phyloP scores from a whole-genome alignment of 2,888 invertebrate genomes.

The Frankliniella intonsa region DNA sequence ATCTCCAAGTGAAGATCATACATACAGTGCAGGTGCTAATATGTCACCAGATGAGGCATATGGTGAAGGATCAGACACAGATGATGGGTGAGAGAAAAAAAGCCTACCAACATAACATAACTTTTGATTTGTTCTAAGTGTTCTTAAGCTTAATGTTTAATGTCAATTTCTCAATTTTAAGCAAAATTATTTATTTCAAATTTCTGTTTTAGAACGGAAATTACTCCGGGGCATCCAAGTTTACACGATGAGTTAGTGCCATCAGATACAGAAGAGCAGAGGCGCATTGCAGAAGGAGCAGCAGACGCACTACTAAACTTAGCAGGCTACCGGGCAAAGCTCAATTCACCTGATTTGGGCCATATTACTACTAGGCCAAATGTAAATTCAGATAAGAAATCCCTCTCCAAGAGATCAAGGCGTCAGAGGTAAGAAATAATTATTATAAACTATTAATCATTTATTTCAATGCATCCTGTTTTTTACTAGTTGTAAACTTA shows the following conservation, averaged over 20 bases:
- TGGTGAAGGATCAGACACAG: constrained; percentile 45
- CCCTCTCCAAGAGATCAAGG: not conserved
- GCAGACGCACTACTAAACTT: constrained; percentile 73
- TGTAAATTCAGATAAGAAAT: not conserved
- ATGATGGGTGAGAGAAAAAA: constrained; percentile 49
- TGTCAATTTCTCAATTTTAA: too few relatives aligned
- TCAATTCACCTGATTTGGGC: not conserved
- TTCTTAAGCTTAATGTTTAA: too few relatives aligned
- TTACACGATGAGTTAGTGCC: constrained; percentile 41
- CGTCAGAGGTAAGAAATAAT: not conserved
- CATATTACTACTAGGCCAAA: not conserved
- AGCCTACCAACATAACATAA: too few relatives aligned
- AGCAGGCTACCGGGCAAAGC: constrained; percentile 55
- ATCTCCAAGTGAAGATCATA: constrained; percentile 89
- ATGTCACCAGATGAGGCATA: constrained; percentile 56
- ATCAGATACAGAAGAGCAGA: constrained; percentile 60
- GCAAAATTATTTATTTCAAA: not conserved
- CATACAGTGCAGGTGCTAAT: constrained; percentile 65
- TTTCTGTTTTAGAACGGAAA: not conserved
- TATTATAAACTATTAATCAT: not conserved
- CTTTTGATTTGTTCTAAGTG: not conserved
- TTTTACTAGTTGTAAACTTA: not conserved
- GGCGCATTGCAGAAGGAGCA: constrained; percentile 71
- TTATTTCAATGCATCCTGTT: not conserved
- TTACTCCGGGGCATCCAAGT: constrained; percentile 28